phyloP scores from a whole-genome alignment of 2,888 invertebrate species.

The Pristionchus maxplancki region DNA sequence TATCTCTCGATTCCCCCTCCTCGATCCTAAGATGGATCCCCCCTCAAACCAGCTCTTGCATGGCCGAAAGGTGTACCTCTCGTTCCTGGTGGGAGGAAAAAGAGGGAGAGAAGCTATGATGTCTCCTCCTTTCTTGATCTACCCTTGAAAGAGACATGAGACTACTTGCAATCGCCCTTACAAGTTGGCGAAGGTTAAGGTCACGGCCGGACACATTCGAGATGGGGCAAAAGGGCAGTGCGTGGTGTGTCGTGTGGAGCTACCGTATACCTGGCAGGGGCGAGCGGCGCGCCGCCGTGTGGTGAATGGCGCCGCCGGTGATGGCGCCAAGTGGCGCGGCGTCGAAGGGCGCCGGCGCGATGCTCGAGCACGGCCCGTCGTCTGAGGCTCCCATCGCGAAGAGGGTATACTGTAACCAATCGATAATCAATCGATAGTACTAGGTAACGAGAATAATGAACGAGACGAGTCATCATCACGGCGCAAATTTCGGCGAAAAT shows the following conservation, averaged over 20 bases:
- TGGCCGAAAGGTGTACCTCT: neutral
- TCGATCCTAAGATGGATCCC: constrained; percentile 20
- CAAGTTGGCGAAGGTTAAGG: neutral
- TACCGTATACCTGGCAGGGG: neutral
- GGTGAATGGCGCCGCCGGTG: constrained; percentile 37
- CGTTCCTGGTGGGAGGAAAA: neutral
- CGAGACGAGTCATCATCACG: neutral
- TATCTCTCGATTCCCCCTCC: too few species aligned
- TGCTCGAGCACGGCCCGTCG: constrained; percentile 52
- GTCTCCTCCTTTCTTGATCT: neutral
- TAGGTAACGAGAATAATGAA: neutral
- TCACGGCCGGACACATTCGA: neutral
- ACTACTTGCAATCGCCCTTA: neutral
- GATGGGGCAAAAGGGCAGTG: neutral
- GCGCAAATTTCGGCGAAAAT: neutral
- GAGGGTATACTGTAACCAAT: neutral
- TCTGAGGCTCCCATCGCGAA: constrained; percentile 64
- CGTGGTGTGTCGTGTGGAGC: neutral
- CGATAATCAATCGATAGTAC: neutral
- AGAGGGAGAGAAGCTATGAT: neutral
- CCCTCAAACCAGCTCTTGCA: constrained; percentile 41
- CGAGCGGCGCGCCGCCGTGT: neutral
- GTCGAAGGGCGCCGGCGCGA: constrained; percentile 55
- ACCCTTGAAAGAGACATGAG: neutral
- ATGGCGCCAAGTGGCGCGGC: constrained; percentile 52